Base-by-base conservation (phyloP, 2,113 vertebrate species). In the Elephas maximus region DNA sequence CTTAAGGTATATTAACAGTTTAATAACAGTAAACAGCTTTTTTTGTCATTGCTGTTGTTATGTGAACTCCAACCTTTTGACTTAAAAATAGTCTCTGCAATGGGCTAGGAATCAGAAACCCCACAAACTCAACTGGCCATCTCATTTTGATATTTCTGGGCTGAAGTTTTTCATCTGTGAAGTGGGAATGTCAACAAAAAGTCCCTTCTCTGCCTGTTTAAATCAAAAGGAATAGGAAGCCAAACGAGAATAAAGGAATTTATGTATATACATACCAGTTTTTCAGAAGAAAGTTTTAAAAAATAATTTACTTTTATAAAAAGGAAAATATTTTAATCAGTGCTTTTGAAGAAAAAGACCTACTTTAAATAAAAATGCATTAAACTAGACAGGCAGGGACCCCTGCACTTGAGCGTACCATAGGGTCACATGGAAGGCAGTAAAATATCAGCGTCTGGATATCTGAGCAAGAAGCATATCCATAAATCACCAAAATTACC, bases 201-300 rank as follows among this genome's bases (percentile, higher is more conserved):
- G 26, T 26, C 33, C 63, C 73, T 85, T 44, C 17, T 63, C 15
- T 88, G 7, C 6, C 3, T 85, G 30, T 90, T 93, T 67, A 45
- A 63, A 45, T 12, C 23, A 14, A 96, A 90, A 77, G 67, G 8
- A 78, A 33, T 0, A 17, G 11, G 23, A 96, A 84, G 30, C 9
- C 53, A 93, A 81, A 73, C 20, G 48, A 76, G 9, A 45, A 51
- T 60, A 65, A 63, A 92, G 2, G 14, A 74, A 73, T 80, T 53
- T 73, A 33, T 71, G 20, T 63, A 51, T 26, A 67, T 6, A 26
- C 17, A 15, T 20, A 77, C 10, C 14, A 45, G 8, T 77, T 96
- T 89, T 93, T 83, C n/a, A 93, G 41, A 96, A 91, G 30, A 33
- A 83, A 4, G 1, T 78, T 82, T 90, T 90, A 41, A 8, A 63